Evolutionary conservation across 2,113 vertebrate genomes (phyloP), one percentile per base, ranked within the genome.

Genomic region (Neogobius melanostomus): DNA sequence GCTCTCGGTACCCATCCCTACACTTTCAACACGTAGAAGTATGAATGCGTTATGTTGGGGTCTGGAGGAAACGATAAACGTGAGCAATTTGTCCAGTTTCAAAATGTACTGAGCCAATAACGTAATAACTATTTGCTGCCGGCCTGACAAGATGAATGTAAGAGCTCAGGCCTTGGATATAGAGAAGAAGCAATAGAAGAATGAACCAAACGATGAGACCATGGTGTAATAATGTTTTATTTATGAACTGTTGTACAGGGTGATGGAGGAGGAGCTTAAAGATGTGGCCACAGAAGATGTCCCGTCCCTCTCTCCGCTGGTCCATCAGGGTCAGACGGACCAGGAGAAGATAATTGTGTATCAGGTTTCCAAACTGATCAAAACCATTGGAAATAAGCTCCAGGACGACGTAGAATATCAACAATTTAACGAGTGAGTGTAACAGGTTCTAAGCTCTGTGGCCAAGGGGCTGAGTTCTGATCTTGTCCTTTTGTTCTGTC

Each of bases 231-330:
- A 11, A 56, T 9, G 4, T 4, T 21, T 1, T 43, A 6, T 11
- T 14, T n/a, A 6, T 15, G 15, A 2, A 64, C 16, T 53, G 28
- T 52, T 21, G 21, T 21, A 6, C 44, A 88, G 87, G 49, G 82
- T 88, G 21, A 87, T 88, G 1, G 51, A 73, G 60, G 82, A 83
- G 69, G 79, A 85, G 56, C 79, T 88, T 61, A 78, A 7, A 57
- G 75, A 75, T 0, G 8, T 76, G 6, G 17, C 66, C 10, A 12
- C 71, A 11, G 78, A 75, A n/a, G 68, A 83, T 0, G 5, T 80
- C 43, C 79, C 56, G 0, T 52, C 72, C 11, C 64, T 85, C 42
- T 73, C 68, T 12, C 75, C 68, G 0, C 43, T 80, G 63, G 0
- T 28, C 11, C 53, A 36, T 16, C 5, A 60, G 4, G 28, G 62